These are phyloP conservation scores for Psephotus haematonotus DNA, from an alignment of 2,113 vertebrate species.

Conservation along the genomic window DNA sequence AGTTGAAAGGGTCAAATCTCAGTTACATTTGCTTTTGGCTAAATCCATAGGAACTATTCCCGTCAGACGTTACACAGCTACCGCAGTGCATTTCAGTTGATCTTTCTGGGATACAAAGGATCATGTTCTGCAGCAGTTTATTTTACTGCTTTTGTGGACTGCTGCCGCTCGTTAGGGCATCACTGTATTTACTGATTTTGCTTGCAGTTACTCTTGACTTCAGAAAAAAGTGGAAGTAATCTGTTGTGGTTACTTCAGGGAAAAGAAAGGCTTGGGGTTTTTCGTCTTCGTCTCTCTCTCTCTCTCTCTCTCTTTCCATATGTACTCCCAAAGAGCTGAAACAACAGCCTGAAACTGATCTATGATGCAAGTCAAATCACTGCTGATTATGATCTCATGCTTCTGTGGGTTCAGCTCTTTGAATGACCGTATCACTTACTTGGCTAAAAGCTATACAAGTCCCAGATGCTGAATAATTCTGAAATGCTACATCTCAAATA, in stretches of 20 bases:
- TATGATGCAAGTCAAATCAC: slow-evolving; percentile 30
- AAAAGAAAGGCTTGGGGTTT: not conserved
- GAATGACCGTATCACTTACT: slow-evolving; percentile 16
- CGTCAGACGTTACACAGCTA: not conserved
- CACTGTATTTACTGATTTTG: not conserved
- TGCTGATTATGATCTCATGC: slow-evolving; percentile 39
- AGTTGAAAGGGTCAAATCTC: not conserved
- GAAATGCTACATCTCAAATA: not conserved
- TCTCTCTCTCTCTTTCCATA: not conserved
- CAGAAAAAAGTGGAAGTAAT: slow-evolving; percentile 8
- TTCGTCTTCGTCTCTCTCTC: not conserved
- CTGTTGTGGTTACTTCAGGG: not conserved
- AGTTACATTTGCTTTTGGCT: not conserved
- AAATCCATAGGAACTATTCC: not conserved
- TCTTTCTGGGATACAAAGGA: not conserved
- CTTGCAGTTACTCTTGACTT: slow-evolving; percentile 1
- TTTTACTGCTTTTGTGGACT: slow-evolving; percentile 40
- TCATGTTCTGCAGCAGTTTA: slow-evolving; percentile 20
- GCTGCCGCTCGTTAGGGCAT: not conserved
- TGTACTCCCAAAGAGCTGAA: slow-evolving; percentile 6
- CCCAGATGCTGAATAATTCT: slow-evolving; percentile 25
- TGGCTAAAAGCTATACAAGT: slow-evolving; percentile 11
- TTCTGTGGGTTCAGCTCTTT: slow-evolving; percentile 35
- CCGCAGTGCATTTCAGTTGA: not conserved
- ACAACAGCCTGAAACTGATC: not conserved